Percentiles rank a stretch among this genome's conserved stretches.
Conservation (phyloP, 1,140 invertebrate genomes). For the Druon quercuslanigerum region DNA sequence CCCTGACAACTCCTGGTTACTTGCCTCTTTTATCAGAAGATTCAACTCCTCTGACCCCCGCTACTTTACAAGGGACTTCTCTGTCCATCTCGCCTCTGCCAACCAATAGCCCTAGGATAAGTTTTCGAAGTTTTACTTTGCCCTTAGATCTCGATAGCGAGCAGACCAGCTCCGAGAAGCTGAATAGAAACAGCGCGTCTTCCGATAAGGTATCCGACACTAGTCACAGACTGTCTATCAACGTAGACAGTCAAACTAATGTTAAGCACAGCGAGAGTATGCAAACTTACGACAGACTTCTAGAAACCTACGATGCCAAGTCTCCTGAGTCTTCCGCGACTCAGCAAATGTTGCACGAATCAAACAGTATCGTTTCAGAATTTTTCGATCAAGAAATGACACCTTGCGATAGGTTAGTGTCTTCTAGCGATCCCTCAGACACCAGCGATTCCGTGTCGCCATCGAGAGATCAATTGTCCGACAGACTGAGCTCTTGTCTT, state of each 20-base stretch:
- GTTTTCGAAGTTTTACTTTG: conserved; percentile 72
- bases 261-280: conserved; percentile 60
- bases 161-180: conserved; percentile 42
- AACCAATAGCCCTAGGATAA: conserved; percentile 70
- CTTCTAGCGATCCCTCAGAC: conserved; percentile 47
- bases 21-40: conserved; percentile 70
- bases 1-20: conserved; percentile 71
- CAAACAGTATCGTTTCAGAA: conserved; percentile 44
- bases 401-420: conserved; percentile 63
- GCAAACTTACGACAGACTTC: conserved; percentile 49
- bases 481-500: conserved; percentile 44
- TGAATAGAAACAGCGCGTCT: conserved; percentile 54
- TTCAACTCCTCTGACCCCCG: conserved; percentile 69
- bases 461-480: conserved; percentile 43
- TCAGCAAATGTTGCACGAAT: conserved; percentile 43
- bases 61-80: conserved; percentile 65
- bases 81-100: conserved; percentile 64
- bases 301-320: conserved; percentile 43
- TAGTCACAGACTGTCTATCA: conserved; percentile 67
- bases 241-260: conserved; percentile 51
- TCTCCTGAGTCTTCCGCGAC: conserved; percentile 43
- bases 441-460: conserved; percentile 39
- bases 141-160: conserved; percentile 67
- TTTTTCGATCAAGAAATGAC: conserved; percentile 68
- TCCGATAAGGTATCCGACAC: conserved; percentile 62